These are phyloP conservation scores for Melipona quadrifasciata DNA, from an alignment of 1,140 invertebrate genomes.

Conservation along the genomic window DNA sequence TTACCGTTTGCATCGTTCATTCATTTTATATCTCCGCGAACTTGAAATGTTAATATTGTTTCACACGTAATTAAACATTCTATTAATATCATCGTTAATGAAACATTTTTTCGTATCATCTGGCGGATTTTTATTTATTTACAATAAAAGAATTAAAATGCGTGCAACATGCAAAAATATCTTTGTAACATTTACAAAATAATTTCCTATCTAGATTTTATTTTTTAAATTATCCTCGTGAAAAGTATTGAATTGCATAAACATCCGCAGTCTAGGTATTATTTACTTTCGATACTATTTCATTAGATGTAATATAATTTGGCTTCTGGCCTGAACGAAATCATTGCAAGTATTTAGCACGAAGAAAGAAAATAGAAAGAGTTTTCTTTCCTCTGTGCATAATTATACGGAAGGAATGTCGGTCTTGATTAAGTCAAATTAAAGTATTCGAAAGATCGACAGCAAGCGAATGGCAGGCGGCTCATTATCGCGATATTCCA, in stretches of 20 bases:
- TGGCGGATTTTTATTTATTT: too few relatives aligned
- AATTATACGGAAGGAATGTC: background rate
- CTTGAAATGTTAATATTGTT: too few relatives aligned
- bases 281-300: background rate
- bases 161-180: too few relatives aligned
- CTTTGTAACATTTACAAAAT: too few relatives aligned
- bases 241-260: too few relatives aligned
- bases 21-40: background rate
- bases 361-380: background rate
- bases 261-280: background rate
- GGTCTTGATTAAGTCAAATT: background rate
- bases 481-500: slow-evolving; percentile 23
- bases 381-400: background rate
- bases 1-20: background rate
- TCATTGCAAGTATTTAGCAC: too few relatives aligned
- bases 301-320: too few relatives aligned
- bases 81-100: background rate
- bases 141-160: too few relatives aligned
- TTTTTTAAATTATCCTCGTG: too few relatives aligned
- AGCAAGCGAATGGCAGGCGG: too few relatives aligned
- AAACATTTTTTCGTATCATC: background rate
- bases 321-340: too few relatives aligned
- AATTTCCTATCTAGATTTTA: too few relatives aligned
- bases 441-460: background rate
- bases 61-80: background rate